A percentile compares a stretch with the other conserved stretches of the same genome.
These are phyloP conservation scores for Hedychridium roseum DNA, from an alignment of 2,888 invertebrate species.

Conservation along the genomic window DNA sequence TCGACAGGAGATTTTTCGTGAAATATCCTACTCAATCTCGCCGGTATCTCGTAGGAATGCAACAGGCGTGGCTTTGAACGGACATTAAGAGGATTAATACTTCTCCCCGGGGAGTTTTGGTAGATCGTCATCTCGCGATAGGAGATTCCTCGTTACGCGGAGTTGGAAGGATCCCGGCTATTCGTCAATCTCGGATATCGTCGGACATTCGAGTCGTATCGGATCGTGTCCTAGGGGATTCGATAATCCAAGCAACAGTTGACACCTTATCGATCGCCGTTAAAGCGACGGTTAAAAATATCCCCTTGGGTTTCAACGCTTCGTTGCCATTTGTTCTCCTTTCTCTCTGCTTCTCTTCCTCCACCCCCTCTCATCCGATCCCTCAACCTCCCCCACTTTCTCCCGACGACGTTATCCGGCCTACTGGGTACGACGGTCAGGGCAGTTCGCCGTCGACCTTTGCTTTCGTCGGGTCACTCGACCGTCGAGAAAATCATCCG, in stretches of 20 bases:
- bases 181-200: neutral
- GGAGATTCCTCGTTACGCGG: slow-evolving; percentile 4
- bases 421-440: too few relatives aligned
- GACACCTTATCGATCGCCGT: slow-evolving; percentile 15
- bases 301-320: slow-evolving; percentile 3
- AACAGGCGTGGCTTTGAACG: too few relatives aligned
- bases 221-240: slow-evolving; percentile 11
- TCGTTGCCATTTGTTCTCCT: slow-evolving; percentile 4
- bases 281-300: slow-evolving; percentile 16
- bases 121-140: slow-evolving; percentile 6
- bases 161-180: slow-evolving; percentile 6
- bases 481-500: slow-evolving; percentile 5
- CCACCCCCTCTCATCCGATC: too few relatives aligned
- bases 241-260: slow-evolving; percentile 19
- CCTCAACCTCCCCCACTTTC: too few relatives aligned
- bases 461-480: too few relatives aligned
- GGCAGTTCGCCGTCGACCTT: too few relatives aligned
- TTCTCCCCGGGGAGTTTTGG: too few relatives aligned
- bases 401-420: too few relatives aligned
- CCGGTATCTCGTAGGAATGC: too few relatives aligned
- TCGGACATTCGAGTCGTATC: slow-evolving; percentile 6
- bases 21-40: neutral
- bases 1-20: neutral
- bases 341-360: slow-evolving; percentile 8
- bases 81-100: too few relatives aligned